These are phyloP conservation scores for Mastacembelus armatus DNA, from an alignment of 2,797 vertebrate genomes.

Conservation along the genomic window DNA sequence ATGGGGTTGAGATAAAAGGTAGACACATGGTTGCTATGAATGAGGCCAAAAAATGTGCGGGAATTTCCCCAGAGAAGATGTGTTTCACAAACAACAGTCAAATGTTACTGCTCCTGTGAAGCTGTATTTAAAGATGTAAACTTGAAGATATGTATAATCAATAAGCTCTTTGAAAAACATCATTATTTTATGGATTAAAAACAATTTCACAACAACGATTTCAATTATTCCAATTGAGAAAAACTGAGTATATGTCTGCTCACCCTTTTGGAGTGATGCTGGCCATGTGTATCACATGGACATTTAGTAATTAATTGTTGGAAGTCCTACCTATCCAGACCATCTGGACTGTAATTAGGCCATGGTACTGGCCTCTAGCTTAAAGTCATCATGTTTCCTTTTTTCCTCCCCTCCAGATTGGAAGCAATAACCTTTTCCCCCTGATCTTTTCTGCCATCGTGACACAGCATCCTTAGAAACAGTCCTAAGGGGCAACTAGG, in stretches of 20 bases:
- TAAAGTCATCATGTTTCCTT: conserved; percentile 40
- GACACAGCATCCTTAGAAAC: conserved; percentile 51
- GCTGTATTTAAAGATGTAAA: conserved; percentile 10
- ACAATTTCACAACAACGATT: conserved; percentile 10
- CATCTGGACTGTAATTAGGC: conserved; percentile 82
- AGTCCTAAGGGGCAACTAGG: conserved; percentile 46
- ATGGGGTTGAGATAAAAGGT: neutral
- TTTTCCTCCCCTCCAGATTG: conserved; percentile 50
- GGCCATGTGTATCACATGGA: conserved; percentile 35
- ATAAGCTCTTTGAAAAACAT: neutral
- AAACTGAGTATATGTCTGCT: conserved; percentile 12
- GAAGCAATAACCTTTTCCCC: conserved; percentile 53
- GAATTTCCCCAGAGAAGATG: neutral
- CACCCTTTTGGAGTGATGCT: conserved; percentile 14
- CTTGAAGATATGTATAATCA: neutral
- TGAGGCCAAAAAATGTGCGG: conserved; percentile 9
- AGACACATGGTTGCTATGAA: neutral
- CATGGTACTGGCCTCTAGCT: conserved; percentile 64
- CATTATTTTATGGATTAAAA: neutral
- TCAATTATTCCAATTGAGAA: neutral
- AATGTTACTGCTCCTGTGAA: neutral
- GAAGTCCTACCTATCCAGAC: conserved; percentile 65
- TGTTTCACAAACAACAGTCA: conserved; percentile 16
- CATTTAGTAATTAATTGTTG: conserved; percentile 69
- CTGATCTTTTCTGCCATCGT: conserved; percentile 44